These are phyloP conservation scores for Tipula helvola DNA, from an alignment of 2,888 invertebrate genomes.

Conservation along the genomic window DNA sequence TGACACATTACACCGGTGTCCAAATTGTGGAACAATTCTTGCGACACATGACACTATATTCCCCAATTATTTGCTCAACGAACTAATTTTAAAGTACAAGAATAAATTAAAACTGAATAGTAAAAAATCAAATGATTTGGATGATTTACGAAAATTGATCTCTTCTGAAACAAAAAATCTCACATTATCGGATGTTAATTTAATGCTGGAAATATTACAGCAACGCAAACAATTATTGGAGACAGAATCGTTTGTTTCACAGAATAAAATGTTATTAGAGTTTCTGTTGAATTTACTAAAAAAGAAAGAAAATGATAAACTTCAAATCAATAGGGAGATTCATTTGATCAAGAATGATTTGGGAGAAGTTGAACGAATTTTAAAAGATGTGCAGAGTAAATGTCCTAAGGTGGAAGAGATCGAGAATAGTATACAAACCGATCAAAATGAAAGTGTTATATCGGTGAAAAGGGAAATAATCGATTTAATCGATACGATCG, in stretches of 20 bases:
- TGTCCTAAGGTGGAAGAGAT: conserved; percentile 46
- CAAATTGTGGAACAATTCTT: conserved; percentile 66
- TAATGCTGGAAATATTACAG: conserved; percentile 65
- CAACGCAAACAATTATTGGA: conserved; percentile 68
- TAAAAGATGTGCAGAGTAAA: conserved; percentile 44
- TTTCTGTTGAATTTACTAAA: conserved; percentile 66
- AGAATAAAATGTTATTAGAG: conserved; percentile 70
- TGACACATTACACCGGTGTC: conserved; percentile 57
- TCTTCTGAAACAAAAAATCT: conserved; percentile 57
- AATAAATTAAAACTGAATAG: conserved; percentile 34
- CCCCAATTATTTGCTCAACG: conserved; percentile 77
- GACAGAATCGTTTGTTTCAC: conserved; percentile 66
- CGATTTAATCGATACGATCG: conserved; percentile 42
- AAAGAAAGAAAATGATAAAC: conserved; percentile 55
- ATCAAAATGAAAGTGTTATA: conserved; percentile 33
- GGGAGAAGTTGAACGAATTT: conserved; percentile 53
- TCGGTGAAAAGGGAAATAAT: conserved; percentile 45
- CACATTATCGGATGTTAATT: conserved; percentile 66
- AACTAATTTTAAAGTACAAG: conserved; percentile 62
- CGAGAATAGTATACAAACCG: conserved; percentile 36
- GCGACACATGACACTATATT: conserved; percentile 61
- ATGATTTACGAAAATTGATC: conserved; percentile 48
- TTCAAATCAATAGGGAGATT: conserved; percentile 56
- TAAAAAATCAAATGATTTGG: conserved; percentile 25
- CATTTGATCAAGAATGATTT: conserved; percentile 62